Percentiles rank a stretch among this genome's conserved stretches.
Conservation (phyloP, 2,113 vertebrate species). For the Rhinolophus ferrumequinum region DNA sequence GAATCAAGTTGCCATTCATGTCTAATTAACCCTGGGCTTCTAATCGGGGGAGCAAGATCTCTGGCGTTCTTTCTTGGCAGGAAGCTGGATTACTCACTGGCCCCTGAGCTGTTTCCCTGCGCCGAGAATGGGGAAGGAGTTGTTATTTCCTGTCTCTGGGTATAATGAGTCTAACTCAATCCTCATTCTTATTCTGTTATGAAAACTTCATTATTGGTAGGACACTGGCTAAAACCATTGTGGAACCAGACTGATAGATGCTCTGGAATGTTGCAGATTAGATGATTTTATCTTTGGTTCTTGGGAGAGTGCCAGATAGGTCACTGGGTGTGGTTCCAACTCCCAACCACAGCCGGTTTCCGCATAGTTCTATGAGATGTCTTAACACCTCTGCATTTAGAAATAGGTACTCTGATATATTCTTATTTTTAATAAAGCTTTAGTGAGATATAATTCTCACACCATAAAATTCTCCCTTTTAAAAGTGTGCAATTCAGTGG, state of each 20-base stretch:
- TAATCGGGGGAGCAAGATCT: not conserved
- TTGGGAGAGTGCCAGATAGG: not conserved
- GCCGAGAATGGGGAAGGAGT: not conserved
- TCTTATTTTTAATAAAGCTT: not conserved
- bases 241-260: not conserved
- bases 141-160: conserved; percentile 22
- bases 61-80: not conserved
- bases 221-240: not conserved
- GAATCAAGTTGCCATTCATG: not conserved
- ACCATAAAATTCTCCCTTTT: not conserved
- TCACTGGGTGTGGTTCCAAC: not conserved
- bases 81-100: conserved; percentile 17
- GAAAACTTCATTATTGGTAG: not conserved
- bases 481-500: not conserved
- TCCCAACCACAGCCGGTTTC: not conserved
- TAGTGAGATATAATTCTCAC: not conserved
- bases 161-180: not conserved
- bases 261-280: not conserved
- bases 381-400: not conserved
- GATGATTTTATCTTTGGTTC: not conserved
- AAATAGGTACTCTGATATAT: not conserved
- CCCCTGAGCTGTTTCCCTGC: not conserved
- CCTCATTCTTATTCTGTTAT: not conserved
- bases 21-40: not conserved
- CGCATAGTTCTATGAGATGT: not conserved